phyloP scores from a whole-genome alignment of 1,140 invertebrate genomes.

The Drosophila willistoni region DNA sequence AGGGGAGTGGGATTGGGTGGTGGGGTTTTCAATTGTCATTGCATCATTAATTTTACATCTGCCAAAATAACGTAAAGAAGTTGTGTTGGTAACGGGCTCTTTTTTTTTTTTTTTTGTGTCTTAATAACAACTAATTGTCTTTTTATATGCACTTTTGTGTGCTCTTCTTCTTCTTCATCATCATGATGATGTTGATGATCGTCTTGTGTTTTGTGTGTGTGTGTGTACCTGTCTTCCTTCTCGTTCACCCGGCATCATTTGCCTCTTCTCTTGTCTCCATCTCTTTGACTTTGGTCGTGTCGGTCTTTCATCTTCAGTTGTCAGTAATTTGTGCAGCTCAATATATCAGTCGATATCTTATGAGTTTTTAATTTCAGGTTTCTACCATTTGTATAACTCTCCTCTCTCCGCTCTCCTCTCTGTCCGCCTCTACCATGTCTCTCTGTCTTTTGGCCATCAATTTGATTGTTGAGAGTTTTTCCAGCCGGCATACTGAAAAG shows the following conservation, averaged over 20 bases:
- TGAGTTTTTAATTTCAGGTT: constrained; percentile 83
- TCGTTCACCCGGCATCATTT: constrained; percentile 10
- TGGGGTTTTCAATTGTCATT: constrained; percentile 42
- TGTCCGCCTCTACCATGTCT: constrained; percentile 10
- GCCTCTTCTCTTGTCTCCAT: neutral
- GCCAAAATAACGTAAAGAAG: constrained; percentile 53
- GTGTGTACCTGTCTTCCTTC: neutral
- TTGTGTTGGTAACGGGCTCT: constrained; percentile 53
- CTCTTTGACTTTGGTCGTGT: constrained; percentile 3
- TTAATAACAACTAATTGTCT: constrained; percentile 82
- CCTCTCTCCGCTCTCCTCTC: neutral
- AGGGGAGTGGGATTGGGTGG: neutral
- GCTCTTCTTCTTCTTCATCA: neutral
- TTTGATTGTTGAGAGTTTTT: constrained; percentile 75
- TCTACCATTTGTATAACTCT: constrained; percentile 24
- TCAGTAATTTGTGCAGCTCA: constrained; percentile 83
- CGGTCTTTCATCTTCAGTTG: constrained; percentile 76
- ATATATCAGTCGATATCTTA: constrained; percentile 83
- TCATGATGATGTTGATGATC: neutral
- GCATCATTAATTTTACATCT: constrained; percentile 70
- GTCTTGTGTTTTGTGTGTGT: neutral
- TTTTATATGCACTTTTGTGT: constrained; percentile 65
- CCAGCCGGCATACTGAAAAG: constrained; percentile 68
- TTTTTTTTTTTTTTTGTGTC: no score
- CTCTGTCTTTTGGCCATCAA: constrained; percentile 61